Percentiles rank a stretch among this genome's conserved stretches.
Evolutionary conservation across 2,888 invertebrate species (phyloP).

Genomic region (Gasteruption jaculator): DNA sequence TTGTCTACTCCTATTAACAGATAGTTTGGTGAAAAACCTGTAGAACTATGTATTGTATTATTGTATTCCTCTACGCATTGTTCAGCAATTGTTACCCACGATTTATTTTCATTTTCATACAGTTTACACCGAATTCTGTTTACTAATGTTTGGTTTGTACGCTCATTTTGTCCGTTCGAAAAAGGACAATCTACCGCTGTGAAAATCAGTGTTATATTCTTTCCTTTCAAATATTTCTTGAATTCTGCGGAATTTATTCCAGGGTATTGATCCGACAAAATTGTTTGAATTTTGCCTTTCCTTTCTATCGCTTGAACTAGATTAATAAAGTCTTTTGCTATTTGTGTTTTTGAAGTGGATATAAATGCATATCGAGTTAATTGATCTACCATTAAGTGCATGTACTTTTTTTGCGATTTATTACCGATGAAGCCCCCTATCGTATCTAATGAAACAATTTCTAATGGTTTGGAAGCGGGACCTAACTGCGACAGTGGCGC

Average conservation of each 20-base stretch:
- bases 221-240: constrained; percentile 26
- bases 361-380: constrained; percentile 31
- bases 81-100: constrained; percentile 31
- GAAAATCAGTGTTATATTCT: constrained; percentile 30
- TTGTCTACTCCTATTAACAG: too few species aligned
- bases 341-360: constrained; percentile 28
- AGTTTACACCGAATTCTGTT: constrained; percentile 36
- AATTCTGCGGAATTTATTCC: constrained; percentile 31
- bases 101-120: constrained; percentile 24
- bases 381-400: constrained; percentile 30
- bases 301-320: constrained; percentile 19
- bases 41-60: too few species aligned
- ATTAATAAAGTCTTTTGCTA: constrained; percentile 30
- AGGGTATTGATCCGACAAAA: constrained; percentile 31
- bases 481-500: constrained; percentile 29
- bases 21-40: too few species aligned
- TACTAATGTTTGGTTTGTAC: constrained; percentile 24
- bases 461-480: constrained; percentile 27
- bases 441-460: constrained; percentile 34
- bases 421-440: constrained; percentile 32
- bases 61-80: too few species aligned
- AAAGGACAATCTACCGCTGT: constrained; percentile 27
- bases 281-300: constrained; percentile 15
- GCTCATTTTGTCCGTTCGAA: constrained; percentile 24
- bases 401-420: constrained; percentile 29